Evolutionary conservation across 2,888 invertebrate genomes (phyloP).

Genomic region (Acanthosepion pharaonis): DNA sequence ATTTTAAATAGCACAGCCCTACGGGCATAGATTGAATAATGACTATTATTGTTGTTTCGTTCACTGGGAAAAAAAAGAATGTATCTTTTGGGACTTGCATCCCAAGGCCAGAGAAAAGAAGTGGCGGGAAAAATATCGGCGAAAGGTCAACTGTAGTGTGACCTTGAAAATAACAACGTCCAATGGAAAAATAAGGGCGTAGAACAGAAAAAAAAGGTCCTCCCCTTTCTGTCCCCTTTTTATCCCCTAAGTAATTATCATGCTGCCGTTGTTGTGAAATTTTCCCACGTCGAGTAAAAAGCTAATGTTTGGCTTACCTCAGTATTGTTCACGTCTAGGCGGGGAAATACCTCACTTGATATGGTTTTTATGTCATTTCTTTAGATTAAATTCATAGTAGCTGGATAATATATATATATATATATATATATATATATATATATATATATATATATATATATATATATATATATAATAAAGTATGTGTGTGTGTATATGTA

Average conservation of each 20-base stretch:
- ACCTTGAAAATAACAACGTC: background rate
- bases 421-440: too few species aligned
- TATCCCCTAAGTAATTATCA: background rate
- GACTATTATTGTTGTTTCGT: background rate
- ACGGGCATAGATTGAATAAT: background rate
- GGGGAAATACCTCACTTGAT: background rate
- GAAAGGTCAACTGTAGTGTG: background rate
- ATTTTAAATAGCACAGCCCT: background rate
- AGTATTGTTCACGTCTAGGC: slow-evolving; percentile 77
- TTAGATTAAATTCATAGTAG: too few species aligned
- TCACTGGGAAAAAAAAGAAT: background rate
- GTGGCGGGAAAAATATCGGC: background rate
- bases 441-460: too few species aligned
- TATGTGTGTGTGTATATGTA: too few species aligned
- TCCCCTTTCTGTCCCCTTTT: background rate
- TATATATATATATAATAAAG: too few species aligned
- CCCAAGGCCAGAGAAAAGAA: background rate
- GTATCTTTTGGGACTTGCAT: background rate
- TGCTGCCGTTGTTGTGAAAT: background rate
- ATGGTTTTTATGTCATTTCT: too few species aligned
- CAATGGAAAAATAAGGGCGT: background rate
- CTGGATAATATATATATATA: too few species aligned
- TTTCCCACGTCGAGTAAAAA: background rate
- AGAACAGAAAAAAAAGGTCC: background rate
- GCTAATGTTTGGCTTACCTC: slow-evolving; percentile 75